Base-by-base conservation (phyloP, 2,797 vertebrate genomes). In the Propithecus perrieri region DNA sequence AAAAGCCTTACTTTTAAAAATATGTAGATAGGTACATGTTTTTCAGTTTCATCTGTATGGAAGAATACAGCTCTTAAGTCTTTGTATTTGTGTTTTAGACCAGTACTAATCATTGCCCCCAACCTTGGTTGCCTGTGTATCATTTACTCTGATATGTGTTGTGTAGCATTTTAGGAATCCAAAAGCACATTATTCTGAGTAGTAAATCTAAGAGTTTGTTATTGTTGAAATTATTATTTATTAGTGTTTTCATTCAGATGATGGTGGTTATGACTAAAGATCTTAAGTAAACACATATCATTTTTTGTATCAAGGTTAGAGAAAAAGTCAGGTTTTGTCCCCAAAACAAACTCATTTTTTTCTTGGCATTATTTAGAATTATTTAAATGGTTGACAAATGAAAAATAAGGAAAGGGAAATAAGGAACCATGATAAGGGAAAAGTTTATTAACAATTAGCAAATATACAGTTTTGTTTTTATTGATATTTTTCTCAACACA, bases 361-460 rank as follows among this genome's bases (percentile, higher is more conserved):
- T 81, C 65, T 96, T 89, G 15, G 14, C 46, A 59, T 94, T 89
- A 81, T 57, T 85, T n/a, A 75, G 65, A 91, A 63, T 81, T 85
- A 61, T 59, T 85, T 86, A 75, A 91, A 63, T 72, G 38, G 38
- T 57, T 91, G 74, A 59, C 71, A 63, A 63, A 8, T 59, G 79
- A 80, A 95, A 96, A 93, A 74, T 35, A 63, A 91, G 35, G 61
- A 28, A 61, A 75, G 55, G 26, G 33, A 81, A 74, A 71, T 83
- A 28, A 90, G 43, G 80, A 41, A 55, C 10, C 41, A 41, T 78
- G 20, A 11, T 67, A 91, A 59, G 59, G 59, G 55, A 87, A 30
- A 83, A 38, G 20, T 83, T 78, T 80, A 57, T 90, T 57, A 59
- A 30, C 48, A 61, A 0, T 91, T 46, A 91, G 35, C 28, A 46